Evolutionary conservation across 2,797 vertebrate species (phyloP).

Genomic region (Poeciliopsis infans): DNA sequence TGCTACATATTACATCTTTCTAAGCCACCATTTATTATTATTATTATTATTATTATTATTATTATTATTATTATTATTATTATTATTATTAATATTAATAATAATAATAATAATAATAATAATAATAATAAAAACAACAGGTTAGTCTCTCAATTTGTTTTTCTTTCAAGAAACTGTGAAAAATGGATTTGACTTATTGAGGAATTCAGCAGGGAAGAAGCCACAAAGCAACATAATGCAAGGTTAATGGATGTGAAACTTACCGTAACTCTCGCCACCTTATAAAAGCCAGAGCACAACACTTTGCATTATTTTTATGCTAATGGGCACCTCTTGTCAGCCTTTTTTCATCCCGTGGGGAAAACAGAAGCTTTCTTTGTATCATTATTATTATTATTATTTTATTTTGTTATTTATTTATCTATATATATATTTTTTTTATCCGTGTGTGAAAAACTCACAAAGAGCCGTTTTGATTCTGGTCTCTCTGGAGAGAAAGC

Average conservation of each 20-base stretch:
- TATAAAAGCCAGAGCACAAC: constrained; percentile 61
- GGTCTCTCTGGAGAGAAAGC: constrained; percentile 56
- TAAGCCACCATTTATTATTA: constrained; percentile 1
- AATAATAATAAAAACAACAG: not conserved
- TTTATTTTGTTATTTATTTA: too few species aligned
- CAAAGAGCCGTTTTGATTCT: constrained; percentile 70
- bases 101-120: too few species aligned
- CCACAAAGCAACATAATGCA: constrained; percentile 53
- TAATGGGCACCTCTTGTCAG: constrained; percentile 68
- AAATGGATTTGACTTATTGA: constrained; percentile 42
- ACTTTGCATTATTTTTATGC: constrained; percentile 77
- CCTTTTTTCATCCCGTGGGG: constrained; percentile 54
- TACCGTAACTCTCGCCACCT: constrained; percentile 55
- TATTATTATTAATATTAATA: constrained; percentile 7
- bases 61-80: too few species aligned
- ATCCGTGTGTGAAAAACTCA: constrained; percentile 47
- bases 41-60: too few species aligned
- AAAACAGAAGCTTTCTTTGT: constrained; percentile 66
- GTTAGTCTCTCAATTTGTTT: constrained; percentile 2
- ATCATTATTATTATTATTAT: constrained; percentile 35
- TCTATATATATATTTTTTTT: too few species aligned
- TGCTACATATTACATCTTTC: not conserved
- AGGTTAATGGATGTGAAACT: constrained; percentile 74
- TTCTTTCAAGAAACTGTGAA: constrained; percentile 27
- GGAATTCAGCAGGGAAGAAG: constrained; percentile 43